These are phyloP conservation scores for Peucedramus taeniatus DNA, from an alignment of 2,113 vertebrate species.

Conservation along the genomic window DNA sequence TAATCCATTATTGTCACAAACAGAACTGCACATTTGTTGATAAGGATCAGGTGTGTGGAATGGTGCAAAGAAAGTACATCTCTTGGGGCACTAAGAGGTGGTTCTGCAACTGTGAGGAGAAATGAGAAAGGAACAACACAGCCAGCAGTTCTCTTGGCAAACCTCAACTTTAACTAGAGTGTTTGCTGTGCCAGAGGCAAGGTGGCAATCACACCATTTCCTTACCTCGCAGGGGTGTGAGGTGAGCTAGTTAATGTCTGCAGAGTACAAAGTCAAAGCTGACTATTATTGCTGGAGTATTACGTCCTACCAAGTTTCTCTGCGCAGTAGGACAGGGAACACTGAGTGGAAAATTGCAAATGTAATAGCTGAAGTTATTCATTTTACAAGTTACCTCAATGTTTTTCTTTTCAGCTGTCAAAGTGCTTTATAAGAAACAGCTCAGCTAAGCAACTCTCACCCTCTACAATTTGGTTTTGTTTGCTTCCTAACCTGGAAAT, in stretches of 20 bases:
- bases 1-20: not conserved
- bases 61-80: not conserved
- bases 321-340: constrained; percentile 28
- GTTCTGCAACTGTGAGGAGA: not conserved
- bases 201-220: not conserved
- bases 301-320: not conserved
- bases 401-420: constrained; percentile 13
- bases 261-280: constrained; percentile 1
- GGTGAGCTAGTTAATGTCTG: constrained; percentile 4
- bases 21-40: not conserved
- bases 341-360: not conserved
- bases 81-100: not conserved
- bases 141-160: not conserved
- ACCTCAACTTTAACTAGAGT: not conserved
- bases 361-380: constrained; percentile 29
- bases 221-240: not conserved
- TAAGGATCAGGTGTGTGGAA: not conserved
- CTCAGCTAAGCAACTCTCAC: constrained; percentile 11
- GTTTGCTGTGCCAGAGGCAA: constrained; percentile 22
- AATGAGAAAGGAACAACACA: not conserved
- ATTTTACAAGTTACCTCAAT: constrained; percentile 9
- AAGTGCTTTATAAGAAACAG: constrained; percentile 15
- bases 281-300: not conserved
- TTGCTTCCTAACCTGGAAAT: constrained; percentile 51
- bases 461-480: constrained; percentile 62